These are phyloP conservation scores for Willisornis vidua DNA, from an alignment of 2,113 vertebrate species.

Conservation along the genomic window DNA sequence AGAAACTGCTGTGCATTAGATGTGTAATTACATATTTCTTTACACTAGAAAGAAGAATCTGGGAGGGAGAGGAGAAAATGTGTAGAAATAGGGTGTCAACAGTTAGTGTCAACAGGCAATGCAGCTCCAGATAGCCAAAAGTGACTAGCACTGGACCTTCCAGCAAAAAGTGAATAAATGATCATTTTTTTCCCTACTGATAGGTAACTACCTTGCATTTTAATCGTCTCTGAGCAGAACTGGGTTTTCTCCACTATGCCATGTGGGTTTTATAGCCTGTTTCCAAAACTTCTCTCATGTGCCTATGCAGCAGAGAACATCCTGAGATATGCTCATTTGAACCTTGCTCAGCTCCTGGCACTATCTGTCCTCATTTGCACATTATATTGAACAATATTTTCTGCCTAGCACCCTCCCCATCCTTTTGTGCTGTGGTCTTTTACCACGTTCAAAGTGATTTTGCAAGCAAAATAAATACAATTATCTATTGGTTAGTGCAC, in stretches of 20 bases:
- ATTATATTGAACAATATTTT: neutral
- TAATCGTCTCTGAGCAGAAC: fast-evolving
- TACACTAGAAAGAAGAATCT: neutral
- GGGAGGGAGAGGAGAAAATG: neutral
- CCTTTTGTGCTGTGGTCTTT: neutral
- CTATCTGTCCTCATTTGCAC: neutral
- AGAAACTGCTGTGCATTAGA: neutral
- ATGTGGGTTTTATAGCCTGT: neutral
- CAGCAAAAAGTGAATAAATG: neutral
- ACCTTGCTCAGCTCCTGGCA: neutral
- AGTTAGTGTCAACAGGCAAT: neutral
- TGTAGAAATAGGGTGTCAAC: neutral
- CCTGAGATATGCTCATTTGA: neutral
- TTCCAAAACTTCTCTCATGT: neutral
- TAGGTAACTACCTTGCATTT: neutral
- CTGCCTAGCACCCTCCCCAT: neutral
- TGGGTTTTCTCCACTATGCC: neutral
- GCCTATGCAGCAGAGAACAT: fast-evolving
- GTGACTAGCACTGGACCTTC: neutral
- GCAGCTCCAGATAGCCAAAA: neutral
- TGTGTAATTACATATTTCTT: neutral
- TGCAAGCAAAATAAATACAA: neutral
- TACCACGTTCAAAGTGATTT: neutral
- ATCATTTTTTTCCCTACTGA: neutral
- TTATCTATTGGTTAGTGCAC: neutral